Conservation (phyloP, 2,888 invertebrate genomes). For the Lasioglossum oenotherae region DNA sequence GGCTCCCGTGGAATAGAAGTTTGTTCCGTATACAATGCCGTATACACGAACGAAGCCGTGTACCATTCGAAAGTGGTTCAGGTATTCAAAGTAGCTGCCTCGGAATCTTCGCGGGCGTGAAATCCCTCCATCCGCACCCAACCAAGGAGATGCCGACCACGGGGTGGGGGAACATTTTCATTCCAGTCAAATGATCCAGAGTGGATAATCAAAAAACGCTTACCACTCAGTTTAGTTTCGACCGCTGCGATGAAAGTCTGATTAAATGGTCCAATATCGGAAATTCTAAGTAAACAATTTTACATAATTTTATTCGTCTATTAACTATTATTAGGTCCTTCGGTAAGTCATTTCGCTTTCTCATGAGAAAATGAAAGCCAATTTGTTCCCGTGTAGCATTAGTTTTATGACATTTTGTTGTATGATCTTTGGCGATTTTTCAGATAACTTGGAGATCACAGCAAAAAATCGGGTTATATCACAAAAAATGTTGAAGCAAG, state of each 20-base stretch:
- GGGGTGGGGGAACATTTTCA: conserved; percentile 80
- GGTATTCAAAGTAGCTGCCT: conserved; percentile 25
- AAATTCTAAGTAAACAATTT: not conserved
- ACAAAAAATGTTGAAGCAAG: too few species aligned
- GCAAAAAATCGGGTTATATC: too few species aligned
- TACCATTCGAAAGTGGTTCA: conserved; percentile 30
- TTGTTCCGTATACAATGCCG: conserved; percentile 74
- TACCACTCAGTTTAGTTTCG: conserved; percentile 29
- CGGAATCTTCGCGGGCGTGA: conserved; percentile 43
- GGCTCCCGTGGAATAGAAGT: conserved; percentile 70
- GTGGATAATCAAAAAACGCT: conserved; percentile 80
- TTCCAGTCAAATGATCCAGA: conserved; percentile 76
- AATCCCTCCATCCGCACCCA: conserved; percentile 20
- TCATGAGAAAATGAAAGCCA: too few species aligned
- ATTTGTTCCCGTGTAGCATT: too few species aligned
- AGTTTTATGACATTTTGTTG: too few species aligned
- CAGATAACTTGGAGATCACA: too few species aligned
- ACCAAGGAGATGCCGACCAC: conserved; percentile 67
- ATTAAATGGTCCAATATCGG: not conserved
- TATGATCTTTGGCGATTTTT: too few species aligned
- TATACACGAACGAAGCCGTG: conserved; percentile 27
- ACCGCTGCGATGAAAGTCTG: conserved; percentile 3
- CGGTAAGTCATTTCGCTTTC: too few species aligned
- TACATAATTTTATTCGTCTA: not conserved
- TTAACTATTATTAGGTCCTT: not conserved